Percentiles rank a stretch among this genome's conserved stretches.
These are phyloP conservation scores for Pogona vitticeps DNA, from an alignment of 2,113 vertebrate species.

Conservation along the genomic window DNA sequence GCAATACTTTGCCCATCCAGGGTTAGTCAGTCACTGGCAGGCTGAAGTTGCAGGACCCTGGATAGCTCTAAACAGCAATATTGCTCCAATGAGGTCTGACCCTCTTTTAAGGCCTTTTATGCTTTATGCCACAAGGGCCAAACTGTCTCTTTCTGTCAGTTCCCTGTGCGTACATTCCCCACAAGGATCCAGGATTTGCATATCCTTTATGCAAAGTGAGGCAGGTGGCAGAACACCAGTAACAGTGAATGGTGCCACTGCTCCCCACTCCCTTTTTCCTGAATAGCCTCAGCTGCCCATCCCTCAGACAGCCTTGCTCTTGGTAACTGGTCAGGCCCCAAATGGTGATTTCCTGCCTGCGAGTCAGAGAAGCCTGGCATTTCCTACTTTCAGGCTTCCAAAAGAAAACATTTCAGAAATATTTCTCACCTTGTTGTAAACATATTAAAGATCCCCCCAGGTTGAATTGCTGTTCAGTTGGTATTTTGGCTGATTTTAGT, in stretches of 20 bases:
- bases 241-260: too few species aligned
- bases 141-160: not conserved
- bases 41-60: not conserved
- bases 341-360: not conserved
- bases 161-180: not conserved
- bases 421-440: not conserved
- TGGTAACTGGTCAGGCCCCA: too few species aligned
- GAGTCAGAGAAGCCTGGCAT: not conserved
- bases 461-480: not conserved
- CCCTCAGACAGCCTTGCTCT: too few species aligned
- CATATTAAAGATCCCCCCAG: not conserved
- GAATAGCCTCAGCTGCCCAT: too few species aligned
- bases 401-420: not conserved
- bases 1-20: too few species aligned
- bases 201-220: too few species aligned
- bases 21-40: not conserved
- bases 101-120: not conserved
- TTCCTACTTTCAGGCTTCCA: not conserved
- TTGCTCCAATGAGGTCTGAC: not conserved
- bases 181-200: too few species aligned
- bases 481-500: not conserved
- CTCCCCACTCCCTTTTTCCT: too few species aligned
- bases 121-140: not conserved
- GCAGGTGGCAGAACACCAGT: too few species aligned
- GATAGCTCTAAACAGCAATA: not conserved